phyloP scores from a whole-genome alignment of 2,113 vertebrate species.

The Malurus elegans region DNA sequence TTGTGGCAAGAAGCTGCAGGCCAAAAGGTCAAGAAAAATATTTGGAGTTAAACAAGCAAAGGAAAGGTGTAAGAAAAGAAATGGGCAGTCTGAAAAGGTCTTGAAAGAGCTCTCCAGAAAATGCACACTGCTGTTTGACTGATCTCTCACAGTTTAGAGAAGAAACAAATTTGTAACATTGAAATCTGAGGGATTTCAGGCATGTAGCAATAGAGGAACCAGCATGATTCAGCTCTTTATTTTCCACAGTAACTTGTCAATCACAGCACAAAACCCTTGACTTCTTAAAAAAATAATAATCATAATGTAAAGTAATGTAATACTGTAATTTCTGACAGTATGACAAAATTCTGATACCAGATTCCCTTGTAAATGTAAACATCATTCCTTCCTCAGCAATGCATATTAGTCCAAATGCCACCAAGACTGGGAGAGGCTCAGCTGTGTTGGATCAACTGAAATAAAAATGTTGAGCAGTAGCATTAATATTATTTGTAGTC shows the following conservation, averaged over 20 bases:
- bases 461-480: not conserved
- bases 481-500: not conserved
- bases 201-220: not conserved
- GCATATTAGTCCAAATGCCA: not conserved
- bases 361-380: not conserved
- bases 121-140: not conserved
- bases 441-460: not conserved
- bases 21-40: constrained; percentile 28
- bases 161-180: not conserved
- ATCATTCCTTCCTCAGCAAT: not conserved
- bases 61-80: not conserved
- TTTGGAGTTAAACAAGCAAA: not conserved
- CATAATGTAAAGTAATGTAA: not conserved
- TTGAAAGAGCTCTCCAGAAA: not conserved
- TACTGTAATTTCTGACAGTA: not conserved
- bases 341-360: not conserved
- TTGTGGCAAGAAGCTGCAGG: constrained; percentile 16
- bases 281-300: not conserved
- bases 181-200: not conserved
- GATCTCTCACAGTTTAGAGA: not conserved
- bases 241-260: not conserved
- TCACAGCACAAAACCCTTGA: not conserved
- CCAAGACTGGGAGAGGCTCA: not conserved
- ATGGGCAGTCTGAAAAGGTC: not conserved
- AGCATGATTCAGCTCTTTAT: not conserved